Conservation (phyloP, 2,797 vertebrate genomes). For the Cynopterus sphinx region DNA sequence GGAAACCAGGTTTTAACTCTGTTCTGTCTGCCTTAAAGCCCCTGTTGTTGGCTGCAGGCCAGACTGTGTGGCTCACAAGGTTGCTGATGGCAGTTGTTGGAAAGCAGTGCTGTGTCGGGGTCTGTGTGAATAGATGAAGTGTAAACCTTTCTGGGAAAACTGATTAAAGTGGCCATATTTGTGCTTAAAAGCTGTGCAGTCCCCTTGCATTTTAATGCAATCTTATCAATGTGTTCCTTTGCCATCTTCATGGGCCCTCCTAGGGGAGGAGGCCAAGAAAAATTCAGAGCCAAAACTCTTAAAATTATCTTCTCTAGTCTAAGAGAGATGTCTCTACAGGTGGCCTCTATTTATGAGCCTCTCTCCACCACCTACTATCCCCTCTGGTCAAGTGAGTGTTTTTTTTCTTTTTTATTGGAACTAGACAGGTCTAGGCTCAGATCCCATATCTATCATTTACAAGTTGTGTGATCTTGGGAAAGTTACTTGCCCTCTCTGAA, state of each 20-base stretch:
- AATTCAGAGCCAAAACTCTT: not conserved
- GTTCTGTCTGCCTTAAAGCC: not conserved
- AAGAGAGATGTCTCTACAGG: not conserved
- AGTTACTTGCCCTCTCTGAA: not conserved
- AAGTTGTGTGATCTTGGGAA: not conserved
- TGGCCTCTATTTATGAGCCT: not conserved
- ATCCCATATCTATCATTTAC: not conserved
- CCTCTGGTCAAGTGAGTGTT: not conserved
- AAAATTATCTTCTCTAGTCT: not conserved
- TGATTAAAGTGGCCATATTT: slow-evolving; percentile 67
- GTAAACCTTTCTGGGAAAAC: slow-evolving; percentile 73
- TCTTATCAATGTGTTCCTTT: slow-evolving; percentile 63
- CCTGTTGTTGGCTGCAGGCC: not conserved
- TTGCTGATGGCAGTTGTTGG: not conserved
- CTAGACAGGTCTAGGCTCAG: not conserved
- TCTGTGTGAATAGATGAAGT: slow-evolving; percentile 48
- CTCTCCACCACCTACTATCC: not conserved
- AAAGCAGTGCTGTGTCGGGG: not conserved
- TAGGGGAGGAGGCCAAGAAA: not conserved
- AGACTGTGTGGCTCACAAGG: not conserved
- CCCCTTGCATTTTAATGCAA: slow-evolving; percentile 73
- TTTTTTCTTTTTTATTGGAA: not conserved
- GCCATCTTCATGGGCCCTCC: not conserved
- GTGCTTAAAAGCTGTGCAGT: slow-evolving; percentile 66
- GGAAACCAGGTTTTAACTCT: not conserved